phyloP scores from a whole-genome alignment of 2,113 vertebrate species.

The Halichoerus grypus region DNA sequence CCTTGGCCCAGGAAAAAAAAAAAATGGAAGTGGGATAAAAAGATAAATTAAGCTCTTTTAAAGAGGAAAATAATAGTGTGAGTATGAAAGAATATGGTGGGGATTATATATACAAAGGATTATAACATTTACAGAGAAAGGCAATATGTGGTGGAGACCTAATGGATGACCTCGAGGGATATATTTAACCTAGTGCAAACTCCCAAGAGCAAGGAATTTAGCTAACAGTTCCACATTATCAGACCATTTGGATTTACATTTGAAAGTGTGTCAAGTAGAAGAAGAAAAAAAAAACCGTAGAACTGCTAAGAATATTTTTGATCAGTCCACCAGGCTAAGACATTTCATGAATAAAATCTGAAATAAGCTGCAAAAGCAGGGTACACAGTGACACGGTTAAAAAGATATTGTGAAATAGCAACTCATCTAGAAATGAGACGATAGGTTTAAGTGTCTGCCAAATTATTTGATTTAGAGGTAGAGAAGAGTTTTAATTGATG shows the following conservation, averaged over 20 bases:
- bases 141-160: background rate
- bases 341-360: background rate
- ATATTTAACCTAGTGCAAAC: background rate
- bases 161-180: background rate
- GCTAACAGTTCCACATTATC: background rate
- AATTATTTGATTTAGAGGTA: background rate
- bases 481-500: background rate
- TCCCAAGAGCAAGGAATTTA: slow-evolving; percentile 1
- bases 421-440: background rate
- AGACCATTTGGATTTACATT: slow-evolving; percentile 14
- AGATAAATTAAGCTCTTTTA: background rate
- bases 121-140: background rate
- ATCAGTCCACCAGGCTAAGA: background rate
- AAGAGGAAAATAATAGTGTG: background rate
- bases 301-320: slow-evolving; percentile 25
- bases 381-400: background rate
- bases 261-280: background rate
- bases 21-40: background rate
- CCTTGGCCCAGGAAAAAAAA: background rate
- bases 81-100: background rate
- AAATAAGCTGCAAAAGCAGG: background rate
- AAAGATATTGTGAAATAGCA: background rate
- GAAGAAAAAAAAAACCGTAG: background rate
- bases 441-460: background rate
- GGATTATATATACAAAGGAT: background rate